Evolutionary conservation across 2,888 invertebrate species (phyloP).

Genomic region (Apocheima hispidaria): DNA sequence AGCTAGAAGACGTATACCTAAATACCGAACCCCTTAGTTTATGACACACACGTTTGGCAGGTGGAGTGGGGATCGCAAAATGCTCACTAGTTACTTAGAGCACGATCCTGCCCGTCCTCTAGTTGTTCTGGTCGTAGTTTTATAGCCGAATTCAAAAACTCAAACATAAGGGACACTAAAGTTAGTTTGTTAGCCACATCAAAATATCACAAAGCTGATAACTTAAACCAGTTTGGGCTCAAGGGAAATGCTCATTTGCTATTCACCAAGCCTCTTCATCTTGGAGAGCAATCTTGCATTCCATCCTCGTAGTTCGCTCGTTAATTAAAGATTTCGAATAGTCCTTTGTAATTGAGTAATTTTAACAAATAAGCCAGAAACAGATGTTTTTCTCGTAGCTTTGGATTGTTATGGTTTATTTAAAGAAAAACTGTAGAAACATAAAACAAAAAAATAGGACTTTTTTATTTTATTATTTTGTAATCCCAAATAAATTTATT

Average conservation of each 20-base stretch:
- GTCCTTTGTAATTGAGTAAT: constrained; percentile 48
- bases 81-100: no score
- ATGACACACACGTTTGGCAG: no score
- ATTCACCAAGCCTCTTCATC: constrained; percentile 38
- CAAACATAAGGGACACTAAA: not conserved
- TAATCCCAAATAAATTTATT: not conserved
- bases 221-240: constrained; percentile 23
- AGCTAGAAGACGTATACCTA: no score
- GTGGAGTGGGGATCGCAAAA: no score
- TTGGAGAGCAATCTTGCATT: constrained; percentile 51
- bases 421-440: not conserved
- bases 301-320: constrained; percentile 50
- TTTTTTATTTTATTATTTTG: not conserved
- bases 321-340: constrained; percentile 55
- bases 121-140: no score
- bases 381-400: no score
- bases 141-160: not conserved
- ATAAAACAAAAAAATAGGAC: no score
- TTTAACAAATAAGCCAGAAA: constrained; percentile 46
- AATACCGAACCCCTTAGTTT: no score
- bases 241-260: constrained; percentile 26
- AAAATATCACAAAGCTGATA: constrained; percentile 33
- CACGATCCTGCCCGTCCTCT: no score
- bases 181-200: constrained; percentile 22
- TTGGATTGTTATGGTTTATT: not conserved